Evolutionary conservation across 1,140 invertebrate species (phyloP), one percentile per base, ranked within the genome.

Genomic region (Eumaeus atala): DNA sequence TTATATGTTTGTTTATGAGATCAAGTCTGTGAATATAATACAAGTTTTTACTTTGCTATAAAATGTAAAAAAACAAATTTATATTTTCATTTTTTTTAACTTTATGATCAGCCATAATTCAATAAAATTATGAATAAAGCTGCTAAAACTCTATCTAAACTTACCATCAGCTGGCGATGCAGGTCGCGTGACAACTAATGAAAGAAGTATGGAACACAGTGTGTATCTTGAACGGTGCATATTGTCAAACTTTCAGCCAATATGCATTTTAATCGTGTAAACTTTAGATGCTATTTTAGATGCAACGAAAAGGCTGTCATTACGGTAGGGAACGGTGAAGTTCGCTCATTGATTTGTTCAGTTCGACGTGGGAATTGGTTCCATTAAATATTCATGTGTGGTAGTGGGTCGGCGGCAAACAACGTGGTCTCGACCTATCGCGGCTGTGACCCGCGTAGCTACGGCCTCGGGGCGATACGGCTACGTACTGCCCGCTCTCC

Each of bases 321-420:
- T 61, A 66, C 71, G 67, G 66, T 67, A 66, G 57, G 62, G 59
- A 58, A 57, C 62, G 61, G 64, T 67, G 63, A 65, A 62, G 68
- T 77, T 70, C 61, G 69, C 61, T 78, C 77, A 82, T 80, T 80
- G 72, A 78, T 84, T 72, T 66, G 72, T 61, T 44, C 64, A 61
- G 54, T 56, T 67, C 53, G 59, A 55, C 58, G 62, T 70, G 56
- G 70, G 66, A 72, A 71, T 81, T 61, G 70, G 68, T 63, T 70
- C 61, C 64, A 76, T 83, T 78, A 86, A 81, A 83, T 82, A 86
- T 86, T 84, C 80, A 86, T 84, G 65, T 70, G 52, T 48, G 67
- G 66, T 72, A 58, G 66, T 71, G 69, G 70, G 67, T 68, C 58
- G 70, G 58, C 62, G 59, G 57, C 56, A 60, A 61, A 52, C 53